A percentile compares a stretch with the other conserved stretches of the same genome.
Evolutionary conservation across 2,797 vertebrate genomes (phyloP).

Genomic region (Sebastiscus tertius): DNA sequence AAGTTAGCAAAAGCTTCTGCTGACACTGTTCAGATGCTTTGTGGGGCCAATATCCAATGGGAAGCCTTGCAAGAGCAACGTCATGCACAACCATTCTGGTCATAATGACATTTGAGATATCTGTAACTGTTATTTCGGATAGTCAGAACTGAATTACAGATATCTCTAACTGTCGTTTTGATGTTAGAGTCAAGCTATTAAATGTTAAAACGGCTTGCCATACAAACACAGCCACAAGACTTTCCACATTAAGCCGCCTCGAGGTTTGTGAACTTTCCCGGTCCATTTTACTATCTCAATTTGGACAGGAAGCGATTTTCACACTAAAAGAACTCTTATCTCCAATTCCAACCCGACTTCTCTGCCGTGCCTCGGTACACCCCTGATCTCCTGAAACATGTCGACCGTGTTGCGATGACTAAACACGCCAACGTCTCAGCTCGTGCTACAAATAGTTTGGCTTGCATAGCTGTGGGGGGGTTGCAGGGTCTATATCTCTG

Average conservation of each 20-base stretch:
- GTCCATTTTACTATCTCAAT: not conserved
- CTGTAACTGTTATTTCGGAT: too few species aligned
- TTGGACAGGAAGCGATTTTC: not conserved
- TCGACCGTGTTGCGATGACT: slow-evolving; percentile 19
- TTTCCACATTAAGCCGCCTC: not conserved
- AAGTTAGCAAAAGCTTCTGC: too few species aligned
- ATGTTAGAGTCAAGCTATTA: too few species aligned
- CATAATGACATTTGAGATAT: too few species aligned
- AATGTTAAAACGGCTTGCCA: too few species aligned
- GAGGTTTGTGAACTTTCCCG: not conserved
- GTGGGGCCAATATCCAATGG: too few species aligned
- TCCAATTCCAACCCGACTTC: not conserved
- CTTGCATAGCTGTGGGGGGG: slow-evolving; percentile 33
- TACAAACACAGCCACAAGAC: not conserved
- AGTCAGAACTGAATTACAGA: too few species aligned
- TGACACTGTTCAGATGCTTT: too few species aligned
- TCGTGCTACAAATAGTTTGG: slow-evolving; percentile 69
- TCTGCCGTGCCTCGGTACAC: not conserved
- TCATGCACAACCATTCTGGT: too few species aligned
- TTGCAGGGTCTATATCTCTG: slow-evolving; percentile 35
- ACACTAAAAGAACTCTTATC: not conserved
- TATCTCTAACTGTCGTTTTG: too few species aligned
- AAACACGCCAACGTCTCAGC: slow-evolving; percentile 43
- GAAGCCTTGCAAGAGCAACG: too few species aligned
- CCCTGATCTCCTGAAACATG: slow-evolving; percentile 6